These are phyloP conservation scores for Crotalus tigris DNA, from an alignment of 2,113 vertebrate genomes.

Conservation along the genomic window DNA sequence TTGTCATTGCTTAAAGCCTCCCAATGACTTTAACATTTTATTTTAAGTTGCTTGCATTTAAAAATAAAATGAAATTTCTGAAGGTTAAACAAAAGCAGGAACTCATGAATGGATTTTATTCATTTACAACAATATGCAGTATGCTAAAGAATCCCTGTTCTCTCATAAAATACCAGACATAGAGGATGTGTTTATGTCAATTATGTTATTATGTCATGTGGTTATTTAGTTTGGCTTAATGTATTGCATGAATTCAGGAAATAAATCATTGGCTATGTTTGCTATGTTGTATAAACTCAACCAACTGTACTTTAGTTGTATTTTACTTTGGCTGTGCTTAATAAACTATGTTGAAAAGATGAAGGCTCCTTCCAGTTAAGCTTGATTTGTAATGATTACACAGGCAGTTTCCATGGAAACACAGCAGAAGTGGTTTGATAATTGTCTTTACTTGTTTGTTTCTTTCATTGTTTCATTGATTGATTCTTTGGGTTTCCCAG, in stretches of 20 bases:
- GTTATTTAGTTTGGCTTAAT: neutral
- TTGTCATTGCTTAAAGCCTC: neutral
- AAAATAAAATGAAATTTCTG: slow-evolving; percentile 9
- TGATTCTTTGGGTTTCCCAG: neutral
- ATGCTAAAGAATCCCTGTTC: neutral
- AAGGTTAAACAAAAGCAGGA: neutral
- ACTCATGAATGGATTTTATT: neutral
- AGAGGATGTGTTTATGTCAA: neutral
- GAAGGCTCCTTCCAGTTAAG: neutral
- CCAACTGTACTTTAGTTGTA: neutral
- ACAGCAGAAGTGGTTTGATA: neutral
- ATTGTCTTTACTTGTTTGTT: neutral
- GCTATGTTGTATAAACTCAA: neutral
- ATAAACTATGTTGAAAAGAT: neutral
- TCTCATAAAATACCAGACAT: neutral
- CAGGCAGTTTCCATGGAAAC: neutral
- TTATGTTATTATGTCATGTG: neutral
- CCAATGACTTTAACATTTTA: neutral
- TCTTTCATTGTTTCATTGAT: neutral
- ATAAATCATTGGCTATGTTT: neutral
- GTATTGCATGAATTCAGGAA: neutral
- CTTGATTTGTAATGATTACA: neutral
- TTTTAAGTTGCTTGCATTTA: neutral
- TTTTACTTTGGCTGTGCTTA: neutral
- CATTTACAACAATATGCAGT: neutral